Evolutionary conservation across 2,113 vertebrate genomes (phyloP), one percentile per base, ranked within the genome.

Genomic region (Mobula hypostoma): DNA sequence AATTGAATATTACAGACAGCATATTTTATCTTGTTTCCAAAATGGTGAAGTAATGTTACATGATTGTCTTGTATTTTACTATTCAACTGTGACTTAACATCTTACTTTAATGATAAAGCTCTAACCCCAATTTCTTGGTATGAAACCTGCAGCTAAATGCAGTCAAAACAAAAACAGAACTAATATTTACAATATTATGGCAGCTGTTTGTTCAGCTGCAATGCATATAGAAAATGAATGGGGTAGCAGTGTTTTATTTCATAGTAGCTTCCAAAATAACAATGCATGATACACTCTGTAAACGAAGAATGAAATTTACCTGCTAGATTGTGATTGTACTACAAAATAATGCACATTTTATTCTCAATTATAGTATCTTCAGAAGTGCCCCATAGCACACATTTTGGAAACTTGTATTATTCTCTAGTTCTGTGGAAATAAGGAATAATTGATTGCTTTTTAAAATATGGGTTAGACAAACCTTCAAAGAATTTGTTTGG

Each of bases 181-280:
- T 68, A 70, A 92, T 92, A 92, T 92, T 92, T 70, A 92, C 66
- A 92, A 32, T 68, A 40, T 92, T 92, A 66, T 92, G 88, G 68
- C 88, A 92, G 88, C 88, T 92, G 32, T 92, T 92, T 92, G 88
- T 92, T 92, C 88, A 92, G 88, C 88, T 92, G 63, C 1, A 92
- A 36, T 68, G 32, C n/a, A 92, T 56, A 48, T 29, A 36, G 14
- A 74, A 48, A 27, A 74, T 56, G 14, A 48, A 93, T 56, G 19
- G 68, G 32, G 40, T 19, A 56, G 36, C 66, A 72, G 91, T 56
- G 36, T 92, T 92, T 72, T 92, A 56, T 74, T 74, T 48, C 70
- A 56, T 24, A 93, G 12, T 24, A 74, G 27, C 68, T 93, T 74
- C 70, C 91, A 92, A 92, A 92, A 92, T 70, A 92, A 70, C 63